These are phyloP conservation scores for Theocolax elegans DNA, from an alignment of 1,140 invertebrate species.

Conservation along the genomic window DNA sequence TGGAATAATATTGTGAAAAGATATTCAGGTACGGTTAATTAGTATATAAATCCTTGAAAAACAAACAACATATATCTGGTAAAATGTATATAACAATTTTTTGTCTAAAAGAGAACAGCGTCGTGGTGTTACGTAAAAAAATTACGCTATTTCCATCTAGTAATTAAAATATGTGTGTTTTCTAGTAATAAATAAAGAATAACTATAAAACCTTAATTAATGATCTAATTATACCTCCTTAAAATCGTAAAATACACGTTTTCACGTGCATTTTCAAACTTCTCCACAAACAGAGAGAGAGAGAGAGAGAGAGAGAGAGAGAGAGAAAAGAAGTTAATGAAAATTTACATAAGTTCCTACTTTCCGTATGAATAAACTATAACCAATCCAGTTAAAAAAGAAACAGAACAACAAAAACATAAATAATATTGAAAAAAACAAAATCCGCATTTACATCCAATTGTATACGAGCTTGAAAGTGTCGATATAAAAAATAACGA, in stretches of 20 bases:
- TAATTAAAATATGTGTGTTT: slow-evolving; percentile 5
- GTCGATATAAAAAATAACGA: not conserved
- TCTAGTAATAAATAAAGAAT: not conserved
- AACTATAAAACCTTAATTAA: slow-evolving; percentile 13
- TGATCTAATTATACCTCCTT: slow-evolving; percentile 1
- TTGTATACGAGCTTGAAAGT: no score
- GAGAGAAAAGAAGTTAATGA: slow-evolving; percentile 1
- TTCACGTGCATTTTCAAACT: not conserved
- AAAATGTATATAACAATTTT: no score
- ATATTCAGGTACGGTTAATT: no score
- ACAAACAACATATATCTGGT: no score
- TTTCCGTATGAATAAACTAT: not conserved
- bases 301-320: no score
- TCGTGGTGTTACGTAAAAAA: no score
- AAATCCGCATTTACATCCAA: no score
- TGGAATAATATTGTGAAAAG: no score
- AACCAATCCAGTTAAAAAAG: not conserved
- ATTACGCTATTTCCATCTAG: no score
- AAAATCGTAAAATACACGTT: not conserved
- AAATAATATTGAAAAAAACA: no score
- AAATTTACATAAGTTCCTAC: slow-evolving; percentile 15
- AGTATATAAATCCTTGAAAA: no score
- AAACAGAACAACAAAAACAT: not conserved
- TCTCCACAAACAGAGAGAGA: not conserved
- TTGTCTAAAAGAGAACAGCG: no score